Evolutionary conservation across 2,888 invertebrate species (phyloP).

Genomic region (Psylliodes chrysocephalus): DNA sequence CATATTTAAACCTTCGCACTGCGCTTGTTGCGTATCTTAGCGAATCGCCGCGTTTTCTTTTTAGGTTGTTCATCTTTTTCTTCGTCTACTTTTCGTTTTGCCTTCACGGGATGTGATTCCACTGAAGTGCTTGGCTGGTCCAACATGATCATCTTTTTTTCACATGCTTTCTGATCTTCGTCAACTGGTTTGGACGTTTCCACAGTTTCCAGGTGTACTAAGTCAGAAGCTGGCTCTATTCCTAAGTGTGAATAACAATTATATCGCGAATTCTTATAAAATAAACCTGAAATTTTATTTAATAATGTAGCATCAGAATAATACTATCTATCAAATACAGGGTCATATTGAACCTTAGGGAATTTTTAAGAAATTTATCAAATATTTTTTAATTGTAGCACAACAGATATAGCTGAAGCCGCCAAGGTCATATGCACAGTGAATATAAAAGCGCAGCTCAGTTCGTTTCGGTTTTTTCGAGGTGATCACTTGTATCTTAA

Average conservation of each 20-base stretch:
- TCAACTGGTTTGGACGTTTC: slow-evolving; percentile 26
- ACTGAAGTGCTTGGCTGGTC: slow-evolving; percentile 39
- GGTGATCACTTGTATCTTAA: too few species aligned
- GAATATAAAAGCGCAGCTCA: too few species aligned
- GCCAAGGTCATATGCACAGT: too few species aligned
- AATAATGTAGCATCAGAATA: too few species aligned
- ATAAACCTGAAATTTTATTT: too few species aligned
- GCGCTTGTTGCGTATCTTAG: slow-evolving; percentile 57
- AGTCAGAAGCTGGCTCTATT: slow-evolving; percentile 19
- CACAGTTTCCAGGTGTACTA: slow-evolving; percentile 12
- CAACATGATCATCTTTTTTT: slow-evolving; percentile 22
- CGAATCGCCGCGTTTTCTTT: slow-evolving; percentile 55
- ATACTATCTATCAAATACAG: too few species aligned
- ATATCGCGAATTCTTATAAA: too few species aligned
- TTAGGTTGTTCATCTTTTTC: slow-evolving; percentile 48
- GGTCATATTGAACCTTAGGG: too few species aligned
- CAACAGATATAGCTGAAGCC: too few species aligned
- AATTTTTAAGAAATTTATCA: too few species aligned
- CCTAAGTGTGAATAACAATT: slow-evolving; percentile 4
- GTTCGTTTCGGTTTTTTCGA: too few species aligned
- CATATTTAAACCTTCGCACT: slow-evolving; percentile 30
- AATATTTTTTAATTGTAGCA: too few species aligned
- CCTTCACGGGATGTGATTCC: slow-evolving; percentile 34
- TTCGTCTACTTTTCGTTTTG: slow-evolving; percentile 57
- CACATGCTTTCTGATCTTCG: slow-evolving; percentile 27